Evolutionary conservation across 1,140 invertebrate species (phyloP), one percentile per base, ranked within the genome.

Genomic region (Camponotus pennsylvanicus): DNA sequence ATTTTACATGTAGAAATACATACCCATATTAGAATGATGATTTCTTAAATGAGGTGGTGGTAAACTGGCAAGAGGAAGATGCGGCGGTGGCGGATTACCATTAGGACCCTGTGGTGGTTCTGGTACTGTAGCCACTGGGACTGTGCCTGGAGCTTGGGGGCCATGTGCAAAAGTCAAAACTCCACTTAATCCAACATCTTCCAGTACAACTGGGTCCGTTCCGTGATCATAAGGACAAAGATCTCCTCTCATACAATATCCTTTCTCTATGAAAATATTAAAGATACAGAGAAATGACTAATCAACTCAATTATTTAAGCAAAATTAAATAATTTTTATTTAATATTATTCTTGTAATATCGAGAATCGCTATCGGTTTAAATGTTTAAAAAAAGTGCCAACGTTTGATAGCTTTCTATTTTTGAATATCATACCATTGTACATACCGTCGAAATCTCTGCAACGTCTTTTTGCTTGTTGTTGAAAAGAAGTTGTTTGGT

Each of bases 151-250:
- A 34, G 94, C 90, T 83, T 95, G 94, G 71, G 94, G 87, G 32
- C 94, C 93, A 86, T 96, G 96, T 40, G 95, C 95, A 87, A 96
- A 96, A 4, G 95, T 95, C 55, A 97, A 91, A 42, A 97, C 96
- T 5, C 95, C 93, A 84, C 95, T 96, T 2, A 97, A 87, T 32
- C 96, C 95, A 7, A 98, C 96, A 94, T 98, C 98, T 92, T 99
- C 98, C 18, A 99, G 95, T 3, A 99, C 98, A 0, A 99, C 98
- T 2, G 99, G 98, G 95, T 99, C 98, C 4, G 96, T 96, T 18
- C 99, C 99, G 95, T 99, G 99, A 95, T 99, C 98, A 96, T 97
- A 99, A 21, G 98, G 98, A 95, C 99, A 99, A 66, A 98, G 96
- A 95, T 99, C 98, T 9, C 99, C 99, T 42, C 98, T 96, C 97